Evolutionary conservation across 2,888 invertebrate genomes (phyloP), one percentile per base, ranked within the genome.

Genomic region (Petrolisthes manimaculis): DNA sequence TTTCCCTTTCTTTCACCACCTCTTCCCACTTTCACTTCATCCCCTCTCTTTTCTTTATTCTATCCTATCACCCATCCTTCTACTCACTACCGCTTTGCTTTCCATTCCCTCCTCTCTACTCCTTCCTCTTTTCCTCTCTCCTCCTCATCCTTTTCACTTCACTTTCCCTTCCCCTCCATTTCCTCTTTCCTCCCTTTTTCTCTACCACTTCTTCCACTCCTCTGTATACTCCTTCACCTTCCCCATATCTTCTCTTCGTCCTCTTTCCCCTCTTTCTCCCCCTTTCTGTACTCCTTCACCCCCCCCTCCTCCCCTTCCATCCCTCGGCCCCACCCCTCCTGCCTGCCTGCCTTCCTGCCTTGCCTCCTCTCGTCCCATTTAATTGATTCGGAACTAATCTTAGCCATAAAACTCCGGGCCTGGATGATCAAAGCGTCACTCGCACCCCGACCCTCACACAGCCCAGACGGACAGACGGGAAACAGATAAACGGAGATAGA

Each of bases 311-410:
- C 61, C 61, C 6, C 6, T 61, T 6, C 61, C 61, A 9, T 14
- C 6, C 61, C 61, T 61, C 61, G 6, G 8, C 14, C 61, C 61
- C 61, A 61, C 8, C 61, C 61, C 61, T 14, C 6, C 61, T 14
- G 61, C 61, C 61, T 9, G 71, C 71, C 71, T n/a, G 71, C 12
- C n/a, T 18, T 18, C n/a, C 71, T n/a, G 12, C 71, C 5, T 18
- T 37, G 18, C 54, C 56, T 75, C 75, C 84, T 77, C 84, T 75
- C 75, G 71, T 84, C 84, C 75, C 75, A 84, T 84, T 24, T 84
- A 84, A 84, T 84, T 84, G 84, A 84, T 84, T 84, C 77, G 75
- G 77, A 56, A 77, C 75, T 84, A 84, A 84, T 84, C 84, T 84
- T 56, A 77, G 56, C 21, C 55, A 75, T 84, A 84, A 84, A 84